Evolutionary conservation across 1,140 invertebrate species (phyloP).

Genomic region (Ganaspis sp.): DNA sequence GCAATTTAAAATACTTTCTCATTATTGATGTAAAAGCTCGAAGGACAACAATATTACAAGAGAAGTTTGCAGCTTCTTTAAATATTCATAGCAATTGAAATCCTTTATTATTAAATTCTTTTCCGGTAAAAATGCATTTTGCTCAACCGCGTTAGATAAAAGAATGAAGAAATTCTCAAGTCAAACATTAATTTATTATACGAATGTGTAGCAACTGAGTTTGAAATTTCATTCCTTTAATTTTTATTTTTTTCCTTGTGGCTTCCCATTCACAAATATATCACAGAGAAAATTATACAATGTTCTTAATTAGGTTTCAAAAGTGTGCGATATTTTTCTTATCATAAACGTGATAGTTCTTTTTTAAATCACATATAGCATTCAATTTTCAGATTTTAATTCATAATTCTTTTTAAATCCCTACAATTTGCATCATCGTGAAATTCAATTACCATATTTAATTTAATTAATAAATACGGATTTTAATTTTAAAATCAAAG

Average conservation of each 20-base stretch:
- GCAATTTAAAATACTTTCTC: too few species aligned
- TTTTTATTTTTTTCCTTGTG: conserved; percentile 1
- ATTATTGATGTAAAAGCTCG: too few species aligned
- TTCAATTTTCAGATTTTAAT: too few species aligned
- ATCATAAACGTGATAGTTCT: too few species aligned
- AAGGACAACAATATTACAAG: not conserved
- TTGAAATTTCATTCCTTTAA: not conserved
- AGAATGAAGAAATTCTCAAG: conserved; percentile 23
- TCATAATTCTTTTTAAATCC: too few species aligned
- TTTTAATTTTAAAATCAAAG: too few species aligned
- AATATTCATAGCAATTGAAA: not conserved
- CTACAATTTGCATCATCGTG: too few species aligned
- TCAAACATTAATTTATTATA: conserved; percentile 10
- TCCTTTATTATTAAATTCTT: not conserved
- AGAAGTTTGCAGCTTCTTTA: not conserved
- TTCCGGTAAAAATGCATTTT: conserved; percentile 3
- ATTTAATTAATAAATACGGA: too few species aligned
- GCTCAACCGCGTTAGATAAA: not conserved
- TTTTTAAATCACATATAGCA: too few species aligned
- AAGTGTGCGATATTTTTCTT: not conserved
- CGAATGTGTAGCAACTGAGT: not conserved
- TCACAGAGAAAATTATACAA: not conserved
- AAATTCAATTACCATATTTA: too few species aligned
- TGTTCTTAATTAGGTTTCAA: not conserved
- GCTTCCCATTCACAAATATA: not conserved